Evolutionary conservation across 2,113 vertebrate species (phyloP), one percentile per base, ranked within the genome.

Genomic region (Esox niger): DNA sequence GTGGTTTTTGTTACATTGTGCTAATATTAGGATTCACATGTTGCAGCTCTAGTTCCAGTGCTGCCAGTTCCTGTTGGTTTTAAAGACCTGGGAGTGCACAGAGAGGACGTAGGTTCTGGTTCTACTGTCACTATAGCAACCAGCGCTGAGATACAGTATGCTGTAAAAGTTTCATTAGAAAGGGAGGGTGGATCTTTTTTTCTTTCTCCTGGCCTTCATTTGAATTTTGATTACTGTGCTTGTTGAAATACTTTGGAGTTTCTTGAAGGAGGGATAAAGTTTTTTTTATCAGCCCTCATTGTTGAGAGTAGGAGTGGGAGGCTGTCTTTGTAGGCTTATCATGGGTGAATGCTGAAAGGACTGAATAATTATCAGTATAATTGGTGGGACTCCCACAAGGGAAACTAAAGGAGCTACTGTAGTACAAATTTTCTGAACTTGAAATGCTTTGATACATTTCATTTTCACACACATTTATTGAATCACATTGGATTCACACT

Each of bases 101-200:
- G 58, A 20, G 30, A 33, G 31, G n/a, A 61, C 21, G 32, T 61
- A n/a, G 17, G 43, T 25, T 62, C 62, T 68, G 7, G n/a, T 21
- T 21, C 54, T 20, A 59, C 66, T 27, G 35, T 82, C 52, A 49
- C 80, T 71, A 79, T 82, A 74, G 77, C 68, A 73, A 82, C 74
- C 27, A 26, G 33, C 21, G 61, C 70, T 20, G 65, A 67, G 66
- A 29, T 4, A n/a, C n/a, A n/a, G n/a, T n/a, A 54, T 55, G 60
- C 59, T 68, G 43, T 70, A 46, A 71, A 76, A 73, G 69, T 77
- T 79, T 76, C 74, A 71, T 74, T 64, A 64, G 58, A 66, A 64
- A 68, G 70, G 63, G 63, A 47, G 35, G 62, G 69, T 31, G 46
- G 29, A 20, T 4, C 26, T 38, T 43, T 56, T 62, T 62, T 66